These are phyloP conservation scores for Hydrolagus colliei DNA, from an alignment of 2,797 vertebrate species.

Conservation along the genomic window DNA sequence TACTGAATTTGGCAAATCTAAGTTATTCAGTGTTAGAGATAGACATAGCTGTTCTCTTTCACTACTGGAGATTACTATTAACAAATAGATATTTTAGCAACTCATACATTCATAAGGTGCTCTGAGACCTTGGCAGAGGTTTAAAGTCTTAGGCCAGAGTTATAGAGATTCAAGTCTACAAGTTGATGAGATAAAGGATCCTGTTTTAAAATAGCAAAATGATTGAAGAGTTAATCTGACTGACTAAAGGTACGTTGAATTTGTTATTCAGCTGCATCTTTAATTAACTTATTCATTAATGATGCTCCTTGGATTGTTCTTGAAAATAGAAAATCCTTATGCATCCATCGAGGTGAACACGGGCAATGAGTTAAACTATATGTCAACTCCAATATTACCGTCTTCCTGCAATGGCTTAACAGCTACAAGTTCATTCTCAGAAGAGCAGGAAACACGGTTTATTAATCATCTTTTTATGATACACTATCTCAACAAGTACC, in stretches of 20 bases:
- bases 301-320: background rate
- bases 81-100: background rate
- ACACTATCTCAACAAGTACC: background rate
- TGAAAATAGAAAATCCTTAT: background rate
- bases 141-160: background rate
- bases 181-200: background rate
- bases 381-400: background rate
- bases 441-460: background rate
- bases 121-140: slow-evolving; percentile 2
- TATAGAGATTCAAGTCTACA: background rate
- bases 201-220: background rate
- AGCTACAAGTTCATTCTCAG: background rate
- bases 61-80: background rate
- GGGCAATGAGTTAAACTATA: background rate
- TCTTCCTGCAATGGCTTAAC: background rate
- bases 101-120: background rate
- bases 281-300: background rate
- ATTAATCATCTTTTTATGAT: background rate
- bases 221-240: background rate
- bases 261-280: background rate
- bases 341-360: background rate
- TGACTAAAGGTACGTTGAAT: background rate
- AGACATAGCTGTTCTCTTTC: background rate
- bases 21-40: background rate
- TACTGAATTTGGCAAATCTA: slow-evolving; percentile 45